These are phyloP conservation scores for Spicauda simplicius DNA, from an alignment of 2,888 invertebrate genomes.

Conservation along the genomic window DNA sequence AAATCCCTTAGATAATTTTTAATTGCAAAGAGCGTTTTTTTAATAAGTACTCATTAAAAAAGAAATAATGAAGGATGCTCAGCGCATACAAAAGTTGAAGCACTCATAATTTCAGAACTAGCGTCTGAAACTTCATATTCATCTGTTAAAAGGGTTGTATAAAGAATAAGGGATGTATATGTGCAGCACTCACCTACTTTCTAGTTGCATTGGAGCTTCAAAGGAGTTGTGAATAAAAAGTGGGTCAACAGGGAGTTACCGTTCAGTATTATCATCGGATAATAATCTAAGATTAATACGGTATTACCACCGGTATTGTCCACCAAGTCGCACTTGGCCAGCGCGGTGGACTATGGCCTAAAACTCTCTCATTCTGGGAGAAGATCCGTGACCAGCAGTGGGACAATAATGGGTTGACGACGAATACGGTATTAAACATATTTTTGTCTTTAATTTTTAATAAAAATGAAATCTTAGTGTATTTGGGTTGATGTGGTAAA, in stretches of 20 bases:
- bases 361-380: too few species aligned
- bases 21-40: too few species aligned
- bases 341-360: too few species aligned
- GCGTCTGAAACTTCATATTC: slow-evolving; percentile 33
- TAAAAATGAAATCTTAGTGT: too few species aligned
- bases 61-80: slow-evolving; percentile 31
- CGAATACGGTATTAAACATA: too few species aligned
- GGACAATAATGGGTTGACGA: too few species aligned
- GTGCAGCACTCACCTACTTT: slow-evolving; percentile 34
- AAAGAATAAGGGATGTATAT: slow-evolving; percentile 26
- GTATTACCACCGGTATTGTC: too few species aligned
- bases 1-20: too few species aligned
- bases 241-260: slow-evolving; percentile 23
- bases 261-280: slow-evolving; percentile 20
- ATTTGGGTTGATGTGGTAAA: too few species aligned
- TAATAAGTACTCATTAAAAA: slow-evolving; percentile 9
- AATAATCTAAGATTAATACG: slow-evolving; percentile 11
- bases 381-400: too few species aligned
- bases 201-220: slow-evolving; percentile 24
- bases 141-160: slow-evolving; percentile 30
- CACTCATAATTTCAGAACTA: slow-evolving; percentile 31
- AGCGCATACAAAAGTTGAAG: slow-evolving; percentile 25
- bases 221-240: slow-evolving; percentile 30
- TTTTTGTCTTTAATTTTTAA: too few species aligned
- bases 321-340: too few species aligned